Base-by-base conservation (phyloP, 2,113 vertebrate species). In the Otis tarda region DNA sequence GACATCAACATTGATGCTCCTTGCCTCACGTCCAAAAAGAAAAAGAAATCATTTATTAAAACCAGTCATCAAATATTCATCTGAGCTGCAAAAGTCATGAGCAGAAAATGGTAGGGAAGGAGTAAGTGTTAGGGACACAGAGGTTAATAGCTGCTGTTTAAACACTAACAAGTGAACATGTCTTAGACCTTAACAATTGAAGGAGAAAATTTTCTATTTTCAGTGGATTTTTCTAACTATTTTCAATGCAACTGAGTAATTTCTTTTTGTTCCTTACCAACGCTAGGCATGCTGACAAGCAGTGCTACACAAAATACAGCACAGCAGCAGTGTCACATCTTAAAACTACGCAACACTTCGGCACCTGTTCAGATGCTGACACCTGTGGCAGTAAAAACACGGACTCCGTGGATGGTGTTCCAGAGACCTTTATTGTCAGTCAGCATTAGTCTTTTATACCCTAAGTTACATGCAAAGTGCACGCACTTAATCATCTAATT, bases 141-240 rank as follows among this genome's bases (percentile, higher is more conserved):
- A 86, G 82, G 93, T 91, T 91, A 97, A 95, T 56, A 95, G 80
- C 65, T 92, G 55, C 56, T 95, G 71, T 96, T 95, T 78, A 87
- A 96, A 97, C 53, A 65, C 49, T 88, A 84, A 73, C 41, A 90
- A 95, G 70, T 60, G 69, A 96, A 92, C 9, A 59, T 5, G 8
- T 75, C 61, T 89, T 57, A 85, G 69, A 87, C 21, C 83, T 83
- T 64, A 89, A 73, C 27, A 96, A 96, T 28, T 76, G 52, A 87
- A 78, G 60, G 23, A 85, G 73, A 95, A 97, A 89, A 71, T 74
- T 55, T 87, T 5, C 55, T 75, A 14, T 82, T 89, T 91, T 59
- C 30, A 69, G 9, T 18, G 7, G 22, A 37, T 79, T 75, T 70
- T 91, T 50, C 65, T 28, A 53, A 49, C 60, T 83, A 69, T 89